Evolutionary conservation across 2,888 invertebrate species (phyloP), one percentile per base, ranked within the genome.

Genomic region (Agrotis exclamationis): DNA sequence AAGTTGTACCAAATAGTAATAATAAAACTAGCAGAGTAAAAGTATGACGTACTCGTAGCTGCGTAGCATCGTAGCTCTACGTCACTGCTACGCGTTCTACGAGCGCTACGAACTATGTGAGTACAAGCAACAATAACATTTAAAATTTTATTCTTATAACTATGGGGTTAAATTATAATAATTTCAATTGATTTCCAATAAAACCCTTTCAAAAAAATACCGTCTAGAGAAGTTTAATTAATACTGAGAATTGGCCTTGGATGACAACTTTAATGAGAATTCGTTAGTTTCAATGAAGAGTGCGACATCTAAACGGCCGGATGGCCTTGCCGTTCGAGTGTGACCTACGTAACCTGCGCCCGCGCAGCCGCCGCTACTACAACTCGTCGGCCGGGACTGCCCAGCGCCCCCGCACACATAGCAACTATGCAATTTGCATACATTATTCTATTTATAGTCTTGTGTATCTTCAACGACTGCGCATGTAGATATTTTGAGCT

Each of bases 81-180:
- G 20, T 7, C 44, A 50, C 13, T 53, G 63, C 74, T 78, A 74
- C 78, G 71, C 28, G 13, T 39, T 63, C 70, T 70, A 63, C 74
- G 62, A 14, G 18, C n/a, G 74, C 79, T 71, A 78, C 72, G 79
- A 44, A 39, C 14, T 45, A 33, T 16, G 16, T 39, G 11, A 39
- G 39, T 28, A 16, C 16, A 28, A 54, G 48, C 13, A 22, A 44
- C 28, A n/a, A n/a, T n/a, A n/a, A n/a, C n/a, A n/a, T n/a, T n/a
- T n/a, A n/a, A n/a, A n/a, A n/a, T n/a, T n/a, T n/a, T n/a, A n/a
- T n/a, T n/a, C n/a, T n/a, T n/a, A n/a, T n/a, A n/a, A n/a, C n/a
- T n/a, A n/a, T n/a, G n/a, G n/a, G 18, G 14, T 28, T 28, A 28
- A 28, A 28, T 28, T 28, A 28, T 28, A 6, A 5, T 5, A 6